phyloP scores from a whole-genome alignment of 2,113 vertebrate species.

The Tor tambroides region DNA sequence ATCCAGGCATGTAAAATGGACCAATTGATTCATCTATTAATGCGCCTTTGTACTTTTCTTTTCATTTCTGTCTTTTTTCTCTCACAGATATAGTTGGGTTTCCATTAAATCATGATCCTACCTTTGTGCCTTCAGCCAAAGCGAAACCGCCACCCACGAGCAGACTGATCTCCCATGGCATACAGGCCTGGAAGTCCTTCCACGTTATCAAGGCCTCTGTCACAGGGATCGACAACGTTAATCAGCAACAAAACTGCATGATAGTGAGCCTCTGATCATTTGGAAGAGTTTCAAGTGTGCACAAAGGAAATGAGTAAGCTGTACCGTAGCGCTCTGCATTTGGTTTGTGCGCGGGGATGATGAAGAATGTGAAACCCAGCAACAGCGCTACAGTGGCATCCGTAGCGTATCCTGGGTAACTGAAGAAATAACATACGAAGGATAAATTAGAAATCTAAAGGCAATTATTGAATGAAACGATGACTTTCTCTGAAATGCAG shows the following conservation, averaged over 20 bases:
- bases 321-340: conserved; percentile 73
- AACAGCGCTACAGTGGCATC: conserved; percentile 89
- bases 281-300: not conserved
- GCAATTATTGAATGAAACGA: not conserved
- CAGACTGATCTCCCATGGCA: conserved; percentile 93
- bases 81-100: not conserved
- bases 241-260: not conserved
- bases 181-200: conserved; percentile 91
- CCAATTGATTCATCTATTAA: conserved; percentile 18
- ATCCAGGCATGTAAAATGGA: not conserved
- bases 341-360: conserved; percentile 82
- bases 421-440: conserved; percentile 62
- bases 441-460: conserved; percentile 11
- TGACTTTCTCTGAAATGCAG: not conserved
- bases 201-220: conserved; percentile 83
- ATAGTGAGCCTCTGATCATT: not conserved
- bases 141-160: conserved; percentile 94
- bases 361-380: conserved; percentile 87
- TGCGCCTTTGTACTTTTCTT: not conserved
- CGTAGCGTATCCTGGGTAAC: conserved; percentile 79
- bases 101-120: conserved; percentile 60
- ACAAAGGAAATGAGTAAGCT: not conserved
- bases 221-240: not conserved
- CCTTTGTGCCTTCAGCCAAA: conserved; percentile 90
- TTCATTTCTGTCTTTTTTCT: not conserved